Conservation (phyloP, 2,797 vertebrate genomes). For the Linurgus olivaceus region DNA sequence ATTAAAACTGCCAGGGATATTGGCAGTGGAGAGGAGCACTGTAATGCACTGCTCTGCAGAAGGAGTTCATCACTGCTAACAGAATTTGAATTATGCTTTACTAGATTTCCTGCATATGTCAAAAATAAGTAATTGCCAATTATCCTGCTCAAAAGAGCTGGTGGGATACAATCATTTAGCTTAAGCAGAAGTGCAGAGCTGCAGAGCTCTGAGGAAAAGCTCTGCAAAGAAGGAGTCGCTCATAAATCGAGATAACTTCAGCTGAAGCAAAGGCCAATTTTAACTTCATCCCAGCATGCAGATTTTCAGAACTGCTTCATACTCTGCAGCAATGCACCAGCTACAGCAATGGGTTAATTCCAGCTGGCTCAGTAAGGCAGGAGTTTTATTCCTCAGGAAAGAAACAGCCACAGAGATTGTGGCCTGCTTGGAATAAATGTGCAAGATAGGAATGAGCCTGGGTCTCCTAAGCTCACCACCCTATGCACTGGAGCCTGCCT, state of each 20-base stretch:
- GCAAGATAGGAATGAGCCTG: neutral
- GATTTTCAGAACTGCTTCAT: neutral
- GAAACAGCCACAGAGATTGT: neutral
- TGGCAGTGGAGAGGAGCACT: constrained; percentile 21
- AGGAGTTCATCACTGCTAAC: constrained; percentile 33
- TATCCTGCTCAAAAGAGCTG: constrained; percentile 60
- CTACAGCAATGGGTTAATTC: neutral
- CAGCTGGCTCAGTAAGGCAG: neutral
- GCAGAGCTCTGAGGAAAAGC: neutral
- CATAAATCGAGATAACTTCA: neutral
- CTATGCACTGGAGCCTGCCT: neutral
- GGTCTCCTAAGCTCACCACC: neutral
- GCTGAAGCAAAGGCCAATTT: neutral
- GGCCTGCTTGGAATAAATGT: neutral
- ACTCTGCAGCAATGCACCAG: neutral
- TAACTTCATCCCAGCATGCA: neutral
- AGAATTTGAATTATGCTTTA: constrained; percentile 55
- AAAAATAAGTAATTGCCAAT: constrained; percentile 66
- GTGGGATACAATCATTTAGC: constrained; percentile 51
- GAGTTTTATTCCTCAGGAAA: neutral
- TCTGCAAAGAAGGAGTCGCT: neutral
- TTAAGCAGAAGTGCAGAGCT: neutral
- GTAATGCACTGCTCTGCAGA: constrained; percentile 12
- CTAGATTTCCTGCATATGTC: constrained; percentile 53
- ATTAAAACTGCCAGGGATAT: constrained; percentile 33